Base-by-base conservation (phyloP, 1,140 invertebrate genomes). In the Ceratosolen solmsi region DNA sequence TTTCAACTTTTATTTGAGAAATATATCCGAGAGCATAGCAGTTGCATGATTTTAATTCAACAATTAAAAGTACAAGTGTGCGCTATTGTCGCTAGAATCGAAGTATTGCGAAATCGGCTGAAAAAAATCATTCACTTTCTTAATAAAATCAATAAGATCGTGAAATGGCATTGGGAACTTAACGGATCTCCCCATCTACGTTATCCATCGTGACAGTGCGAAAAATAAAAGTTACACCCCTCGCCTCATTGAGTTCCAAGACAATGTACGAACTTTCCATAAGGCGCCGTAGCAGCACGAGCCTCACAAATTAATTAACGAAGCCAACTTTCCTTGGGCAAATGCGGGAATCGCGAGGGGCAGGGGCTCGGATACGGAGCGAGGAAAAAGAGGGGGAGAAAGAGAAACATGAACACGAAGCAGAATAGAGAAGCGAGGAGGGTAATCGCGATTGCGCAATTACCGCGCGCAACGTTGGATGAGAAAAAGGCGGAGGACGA, bases 371-470 rank as follows among this genome's bases (percentile, higher is more conserved):
- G 27, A 0, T 0, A 60, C 58, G 17, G 25, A 65, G 54, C n/a
- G n/a, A n/a, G n/a, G n/a, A n/a, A n/a, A 56, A 80, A 33, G 2
- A 1, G 13, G 0, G 36, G 38, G 70, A 71, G 51, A 56, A 36
- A 54, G 5, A 33, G 8, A 1, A 30, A 22, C 46, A 51, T 27
- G 56, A 72, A 49, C 11, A n/a, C n/a, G 25, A 17, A 11, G n/a
- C 25, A 33, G 38, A 15, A 20, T 1, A 17, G 20, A 68, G 30
- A n/a, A 46, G 15, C 5, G n/a, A 65, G 38, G n/a, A 73, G 46
- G 7, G 49, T 68, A 75, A 75, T 81, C 58, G 72, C 60, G 58
- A 81, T 81, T 81, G 79, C 60, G 56, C 72, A 81, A 81, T 81
- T 81, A 81, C 60, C 2, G 54, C 25, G 56, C 36, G 9, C 2